Base-by-base conservation (phyloP, 1,140 invertebrate genomes). In the Polyergus mexicanus region DNA sequence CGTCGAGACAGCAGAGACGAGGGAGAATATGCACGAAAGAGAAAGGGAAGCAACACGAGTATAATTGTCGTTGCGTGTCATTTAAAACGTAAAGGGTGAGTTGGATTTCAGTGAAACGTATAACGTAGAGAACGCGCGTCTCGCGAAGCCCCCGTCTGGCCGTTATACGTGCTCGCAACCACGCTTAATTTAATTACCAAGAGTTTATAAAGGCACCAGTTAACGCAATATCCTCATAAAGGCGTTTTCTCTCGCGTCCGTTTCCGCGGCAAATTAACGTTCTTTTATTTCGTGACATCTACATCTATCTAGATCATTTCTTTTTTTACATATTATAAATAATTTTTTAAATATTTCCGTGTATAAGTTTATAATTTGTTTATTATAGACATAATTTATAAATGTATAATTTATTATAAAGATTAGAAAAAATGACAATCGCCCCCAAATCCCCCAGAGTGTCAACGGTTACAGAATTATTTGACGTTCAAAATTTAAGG, bases 51-150 rank as follows among this genome's bases (percentile, higher is more conserved):
- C 58, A 32, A 32, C 56, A 63, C 56, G 71, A 25, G 78, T 83
- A 87, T 86, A 84, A 87, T 84, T 88, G 71, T 47, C 80, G 74
- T 84, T 74, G 51, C 80, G 71, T 66, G 58, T 76, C 68, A 83
- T 74, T 83, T 83, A 58, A 83, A 83, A 60, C 54, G 19, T 5
- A 25, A 16, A 16, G 47, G 65, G 11, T 41, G 22, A 13, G 11
- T 60, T 83, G 41, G 38, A 47, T 74, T 69, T 65, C 78, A 58
- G 66, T 80, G 60, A 81, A 44, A 44, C 41, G 41, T 44, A 38
- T 38, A 8, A 8, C 51, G 66, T 58, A 65, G 32, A 51, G 44
- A 38, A 25, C 28, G 54, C 28, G 54, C 68, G 74, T 72, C 38
- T 38, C 68, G 68, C 41, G 54, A 60, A 87, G 44, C 65, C 60